Conservation (phyloP, 2,888 invertebrate species). For the Thereva nobilitata region DNA sequence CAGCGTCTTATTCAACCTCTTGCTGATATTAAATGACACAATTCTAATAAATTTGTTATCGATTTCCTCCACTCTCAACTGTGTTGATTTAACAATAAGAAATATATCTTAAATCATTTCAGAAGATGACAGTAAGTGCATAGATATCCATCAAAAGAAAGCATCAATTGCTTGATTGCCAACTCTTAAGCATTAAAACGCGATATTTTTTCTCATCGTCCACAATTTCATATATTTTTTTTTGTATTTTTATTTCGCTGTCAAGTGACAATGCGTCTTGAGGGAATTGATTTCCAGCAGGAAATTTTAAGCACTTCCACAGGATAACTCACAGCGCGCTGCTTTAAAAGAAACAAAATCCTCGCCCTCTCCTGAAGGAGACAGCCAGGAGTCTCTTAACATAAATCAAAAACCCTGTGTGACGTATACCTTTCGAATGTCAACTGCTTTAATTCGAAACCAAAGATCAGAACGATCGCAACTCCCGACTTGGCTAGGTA, state of each 20-base stretch:
- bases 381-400: constrained; percentile 38
- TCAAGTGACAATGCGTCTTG: constrained; percentile 27
- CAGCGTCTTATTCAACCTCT: too few relatives aligned
- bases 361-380: constrained; percentile 28
- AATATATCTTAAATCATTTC: too few relatives aligned
- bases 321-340: constrained; percentile 29
- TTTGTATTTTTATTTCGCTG: constrained; percentile 11
- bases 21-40: too few relatives aligned
- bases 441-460: constrained; percentile 35
- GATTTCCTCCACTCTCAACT: too few relatives aligned
- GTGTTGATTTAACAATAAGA: too few relatives aligned
- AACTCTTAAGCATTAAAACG: not conserved
- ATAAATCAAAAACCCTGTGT: constrained; percentile 36
- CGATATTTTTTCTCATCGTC: not conserved
- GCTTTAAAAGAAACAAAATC: constrained; percentile 9
- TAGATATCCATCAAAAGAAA: too few relatives aligned
- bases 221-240: not conserved
- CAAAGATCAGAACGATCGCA: constrained; percentile 23
- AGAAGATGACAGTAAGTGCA: too few relatives aligned
- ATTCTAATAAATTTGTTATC: too few relatives aligned
- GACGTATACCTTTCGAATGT: constrained; percentile 38
- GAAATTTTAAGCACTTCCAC: not conserved
- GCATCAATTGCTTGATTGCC: too few relatives aligned
- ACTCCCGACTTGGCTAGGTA: constrained; percentile 8
- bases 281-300: constrained; percentile 8